phyloP scores from a whole-genome alignment of 2,797 vertebrate genomes.

The Phalloptychus januarius region DNA sequence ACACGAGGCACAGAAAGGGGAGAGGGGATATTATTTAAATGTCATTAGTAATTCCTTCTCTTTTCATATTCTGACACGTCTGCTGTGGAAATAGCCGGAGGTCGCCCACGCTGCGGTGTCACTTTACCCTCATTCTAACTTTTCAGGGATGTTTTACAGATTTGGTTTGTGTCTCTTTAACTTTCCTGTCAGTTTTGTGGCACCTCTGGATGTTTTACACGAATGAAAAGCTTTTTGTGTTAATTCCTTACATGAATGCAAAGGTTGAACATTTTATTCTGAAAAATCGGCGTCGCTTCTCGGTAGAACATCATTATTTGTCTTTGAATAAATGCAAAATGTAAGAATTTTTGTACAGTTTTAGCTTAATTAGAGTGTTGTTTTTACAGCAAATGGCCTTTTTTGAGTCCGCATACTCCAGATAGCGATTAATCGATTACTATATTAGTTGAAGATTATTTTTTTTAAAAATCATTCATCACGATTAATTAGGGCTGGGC shows the following conservation, averaged over 20 bases:
- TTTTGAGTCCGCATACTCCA: no score
- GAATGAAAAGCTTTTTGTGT: neutral
- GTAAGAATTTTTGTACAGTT: no score
- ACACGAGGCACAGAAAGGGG: conserved; percentile 4
- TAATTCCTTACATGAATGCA: neutral
- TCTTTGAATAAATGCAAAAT: no score
- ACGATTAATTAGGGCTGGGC: no score
- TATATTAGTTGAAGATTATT: no score
- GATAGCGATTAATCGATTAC: no score
- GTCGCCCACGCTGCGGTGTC: conserved; percentile 27
- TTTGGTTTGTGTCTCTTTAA: conserved; percentile 5
- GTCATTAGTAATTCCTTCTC: conserved; percentile 27
- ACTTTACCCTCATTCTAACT: conserved; percentile 16
- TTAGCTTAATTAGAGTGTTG: no score
- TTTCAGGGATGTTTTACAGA: neutral
- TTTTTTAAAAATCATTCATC: no score
- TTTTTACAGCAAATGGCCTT: no score
- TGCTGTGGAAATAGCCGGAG: conserved; percentile 10
- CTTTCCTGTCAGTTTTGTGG: conserved; percentile 10
- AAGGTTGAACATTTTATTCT: neutral
- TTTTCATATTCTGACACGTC: conserved; percentile 30
- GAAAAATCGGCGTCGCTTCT: neutral
- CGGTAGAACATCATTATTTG: no score
- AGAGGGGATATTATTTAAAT: conserved; percentile 11
- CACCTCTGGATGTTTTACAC: conserved; percentile 13